Conservation (phyloP, 1,140 invertebrate species). For the Chymomyza costata region DNA sequence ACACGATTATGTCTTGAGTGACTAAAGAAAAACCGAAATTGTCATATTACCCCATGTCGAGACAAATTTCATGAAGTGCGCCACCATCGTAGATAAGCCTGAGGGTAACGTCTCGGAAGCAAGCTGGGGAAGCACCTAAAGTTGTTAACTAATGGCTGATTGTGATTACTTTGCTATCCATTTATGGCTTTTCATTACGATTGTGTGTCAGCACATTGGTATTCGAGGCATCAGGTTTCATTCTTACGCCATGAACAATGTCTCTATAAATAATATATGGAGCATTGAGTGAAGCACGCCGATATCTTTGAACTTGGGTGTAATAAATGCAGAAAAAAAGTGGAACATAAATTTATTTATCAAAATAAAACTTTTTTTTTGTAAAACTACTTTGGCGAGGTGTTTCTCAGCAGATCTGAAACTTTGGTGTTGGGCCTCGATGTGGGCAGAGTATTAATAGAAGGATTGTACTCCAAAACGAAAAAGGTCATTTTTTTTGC, state of each 20-base stretch:
- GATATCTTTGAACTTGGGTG: constrained; percentile 39
- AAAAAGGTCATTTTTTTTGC: too few relatives aligned
- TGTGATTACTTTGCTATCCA: constrained; percentile 17
- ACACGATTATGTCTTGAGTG: constrained; percentile 1
- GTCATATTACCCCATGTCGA: constrained; percentile 42
- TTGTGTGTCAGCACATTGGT: constrained; percentile 45
- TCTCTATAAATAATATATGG: constrained; percentile 35
- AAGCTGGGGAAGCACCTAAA: constrained; percentile 42
- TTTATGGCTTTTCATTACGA: constrained; percentile 6
- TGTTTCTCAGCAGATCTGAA: too few relatives aligned
- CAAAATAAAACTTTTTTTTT: too few relatives aligned
- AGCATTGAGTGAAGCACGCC: constrained; percentile 21
- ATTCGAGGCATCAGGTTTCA: constrained; percentile 35
- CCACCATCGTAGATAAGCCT: constrained; percentile 32
- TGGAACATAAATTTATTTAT: too few relatives aligned
- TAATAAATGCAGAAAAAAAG: neutral
- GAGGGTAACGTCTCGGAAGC: too few relatives aligned
- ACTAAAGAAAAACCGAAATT: constrained; percentile 55
- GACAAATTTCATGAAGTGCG: constrained; percentile 8
- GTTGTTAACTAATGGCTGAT: constrained; percentile 29
- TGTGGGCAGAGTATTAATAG: too few relatives aligned
- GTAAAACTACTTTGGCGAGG: too few relatives aligned
- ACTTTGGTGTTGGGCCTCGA: too few relatives aligned
- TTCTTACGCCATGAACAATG: constrained; percentile 19
- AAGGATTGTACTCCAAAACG: too few relatives aligned